phyloP scores from a whole-genome alignment of 1,140 invertebrate genomes.

The Marisa cornuarietis region DNA sequence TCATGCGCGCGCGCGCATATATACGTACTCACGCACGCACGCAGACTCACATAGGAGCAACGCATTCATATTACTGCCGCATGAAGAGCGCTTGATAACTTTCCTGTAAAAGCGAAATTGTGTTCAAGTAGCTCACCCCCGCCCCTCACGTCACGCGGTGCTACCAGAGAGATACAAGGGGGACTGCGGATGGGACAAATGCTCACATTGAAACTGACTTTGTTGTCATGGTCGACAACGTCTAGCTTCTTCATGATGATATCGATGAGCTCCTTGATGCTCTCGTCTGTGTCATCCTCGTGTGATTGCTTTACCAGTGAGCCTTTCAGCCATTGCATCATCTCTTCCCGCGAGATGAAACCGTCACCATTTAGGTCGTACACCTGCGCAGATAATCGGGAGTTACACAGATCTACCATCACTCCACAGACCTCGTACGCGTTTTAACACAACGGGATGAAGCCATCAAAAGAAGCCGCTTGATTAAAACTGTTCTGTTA shows the following conservation, averaged over 20 bases:
- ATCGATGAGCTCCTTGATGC: conserved; percentile 86
- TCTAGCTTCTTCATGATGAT: conserved; percentile 55
- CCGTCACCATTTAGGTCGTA: conserved; percentile 63
- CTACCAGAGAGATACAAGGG: too few relatives aligned
- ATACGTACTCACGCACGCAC: conserved; percentile 1
- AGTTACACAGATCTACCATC: too few relatives aligned
- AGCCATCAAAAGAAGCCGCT: too few relatives aligned
- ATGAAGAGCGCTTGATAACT: too few relatives aligned
- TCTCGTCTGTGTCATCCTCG: conserved; percentile 91
- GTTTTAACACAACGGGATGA: too few relatives aligned
- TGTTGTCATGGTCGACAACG: conserved; percentile 30
- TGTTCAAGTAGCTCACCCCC: too few relatives aligned
- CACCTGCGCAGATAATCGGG: background rate
- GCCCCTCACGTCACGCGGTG: too few relatives aligned
- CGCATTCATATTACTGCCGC: background rate
- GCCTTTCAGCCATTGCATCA: conserved; percentile 79
- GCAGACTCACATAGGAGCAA: background rate
- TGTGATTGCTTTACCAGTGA: conserved; percentile 60
- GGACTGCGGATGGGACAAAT: too few relatives aligned
- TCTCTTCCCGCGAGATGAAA: conserved; percentile 64
- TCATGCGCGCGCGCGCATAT: background rate
- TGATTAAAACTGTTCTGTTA: too few relatives aligned
- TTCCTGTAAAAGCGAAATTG: too few relatives aligned
- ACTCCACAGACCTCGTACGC: too few relatives aligned
- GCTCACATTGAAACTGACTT: conserved; percentile 6